Evolutionary conservation across 2,888 invertebrate species (phyloP), one percentile per base, ranked within the genome.

Genomic region (Mesorhabditis sp.): DNA sequence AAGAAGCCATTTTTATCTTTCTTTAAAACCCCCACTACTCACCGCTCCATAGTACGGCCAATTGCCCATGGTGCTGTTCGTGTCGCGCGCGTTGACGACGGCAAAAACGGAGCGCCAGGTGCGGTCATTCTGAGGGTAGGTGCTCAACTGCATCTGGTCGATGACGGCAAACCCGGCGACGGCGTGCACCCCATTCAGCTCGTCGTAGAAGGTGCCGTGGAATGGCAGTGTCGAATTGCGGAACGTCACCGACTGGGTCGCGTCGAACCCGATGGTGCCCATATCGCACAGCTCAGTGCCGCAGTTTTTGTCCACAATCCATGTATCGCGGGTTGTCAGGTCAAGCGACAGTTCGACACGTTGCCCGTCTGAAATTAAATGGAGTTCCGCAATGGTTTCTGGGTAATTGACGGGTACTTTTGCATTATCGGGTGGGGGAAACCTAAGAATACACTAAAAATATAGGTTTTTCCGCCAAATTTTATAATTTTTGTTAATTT

Each of bases 231-330:
- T 13, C n/a, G 58, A 50, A n/a, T 50, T 50, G 58, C 10, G n/a
- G n/a, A 50, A 50, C 7, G 58, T 50, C 10, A n/a, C n/a, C n/a
- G 58, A 50, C n/a, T 50, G 58, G 58, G 58, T 50, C n/a, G 58
- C 58, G n/a, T 50, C 58, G 58, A 50, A 50, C n/a, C 58, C 58
- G n/a, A 50, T 50, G n/a, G 58, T 50, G 58, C 58, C 58, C 58
- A 50, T 50, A 50, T 50, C 7, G 58, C 58, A 50, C 7, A 50
- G 58, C 58, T 50, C 58, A 50, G 7, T 50, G 10, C 58, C 58
- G 58, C 58, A 50, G n/a, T 50, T 50, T n/a, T 10, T n/a, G n/a
- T 50, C 58, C 58, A 50, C 58, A 10, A 50, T n/a, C 58, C 58
- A 50, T 13, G 58, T 50, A n/a, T 50, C 58, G n/a, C 58, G 58